These are phyloP conservation scores for Eledone cirrhosa DNA, from an alignment of 2,888 invertebrate genomes.

Conservation along the genomic window DNA sequence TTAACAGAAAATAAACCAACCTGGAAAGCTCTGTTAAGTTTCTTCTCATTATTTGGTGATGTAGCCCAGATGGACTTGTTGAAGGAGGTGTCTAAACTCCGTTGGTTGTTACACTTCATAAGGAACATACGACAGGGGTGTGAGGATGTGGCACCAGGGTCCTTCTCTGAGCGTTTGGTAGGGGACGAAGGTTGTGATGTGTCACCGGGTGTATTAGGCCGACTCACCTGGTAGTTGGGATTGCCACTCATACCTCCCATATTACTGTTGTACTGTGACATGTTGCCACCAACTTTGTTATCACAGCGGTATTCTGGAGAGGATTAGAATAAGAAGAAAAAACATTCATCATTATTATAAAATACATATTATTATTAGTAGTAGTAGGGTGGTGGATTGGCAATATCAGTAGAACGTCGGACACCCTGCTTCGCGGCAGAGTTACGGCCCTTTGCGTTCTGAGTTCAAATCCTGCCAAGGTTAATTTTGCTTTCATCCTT, in stretches of 20 bases:
- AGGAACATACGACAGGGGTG: constrained; percentile 70
- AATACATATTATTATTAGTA: no score
- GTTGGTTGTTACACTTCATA: constrained; percentile 73
- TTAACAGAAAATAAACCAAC: no score
- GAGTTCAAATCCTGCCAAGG: no score
- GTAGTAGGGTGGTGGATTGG: no score
- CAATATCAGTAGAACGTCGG: no score
- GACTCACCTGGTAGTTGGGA: constrained; percentile 35
- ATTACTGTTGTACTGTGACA: background rate
- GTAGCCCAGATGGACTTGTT: constrained; percentile 72
- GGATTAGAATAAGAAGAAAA: background rate
- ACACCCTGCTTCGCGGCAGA: no score
- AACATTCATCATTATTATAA: no score
- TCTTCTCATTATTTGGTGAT: constrained; percentile 73
- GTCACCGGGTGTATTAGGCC: constrained; percentile 50
- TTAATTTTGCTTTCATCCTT: no score
- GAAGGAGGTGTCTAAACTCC: constrained; percentile 72
- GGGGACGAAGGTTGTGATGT: constrained; percentile 42
- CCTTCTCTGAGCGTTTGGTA: constrained; percentile 34
- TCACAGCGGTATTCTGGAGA: constrained; percentile 10
- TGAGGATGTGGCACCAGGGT: constrained; percentile 32
- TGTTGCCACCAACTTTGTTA: background rate
- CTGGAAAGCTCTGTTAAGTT: constrained; percentile 72
- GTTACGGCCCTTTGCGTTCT: no score
- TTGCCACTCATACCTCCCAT: background rate